A percentile compares a stretch with the other conserved stretches of the same genome.
Conservation (phyloP, 2,113 vertebrate genomes). For the Malurus melanocephalus region DNA sequence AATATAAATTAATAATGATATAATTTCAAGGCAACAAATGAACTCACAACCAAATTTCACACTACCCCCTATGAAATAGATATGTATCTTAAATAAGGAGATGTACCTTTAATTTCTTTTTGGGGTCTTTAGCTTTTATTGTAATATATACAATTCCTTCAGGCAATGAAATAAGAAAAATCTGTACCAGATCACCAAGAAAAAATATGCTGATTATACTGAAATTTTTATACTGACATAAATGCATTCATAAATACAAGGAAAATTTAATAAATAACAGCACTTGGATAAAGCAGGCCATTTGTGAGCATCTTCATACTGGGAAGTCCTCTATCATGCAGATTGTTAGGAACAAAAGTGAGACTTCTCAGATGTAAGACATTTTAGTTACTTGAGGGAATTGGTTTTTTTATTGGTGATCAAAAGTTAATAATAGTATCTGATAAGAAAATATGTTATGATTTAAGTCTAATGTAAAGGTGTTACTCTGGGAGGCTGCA, state of each 20-base stretch:
- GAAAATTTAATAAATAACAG: background rate
- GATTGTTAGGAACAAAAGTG: background rate
- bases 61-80: background rate
- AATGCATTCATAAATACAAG: background rate
- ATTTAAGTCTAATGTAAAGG: background rate
- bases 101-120: background rate
- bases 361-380: background rate
- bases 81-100: background rate
- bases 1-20: background rate
- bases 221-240: background rate
- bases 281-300: background rate
- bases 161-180: background rate
- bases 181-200: background rate
- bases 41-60: background rate
- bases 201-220: background rate
- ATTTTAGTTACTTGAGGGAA: background rate
- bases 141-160: background rate
- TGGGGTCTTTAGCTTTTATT: background rate
- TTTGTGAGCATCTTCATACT: background rate
- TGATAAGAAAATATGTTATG: background rate
- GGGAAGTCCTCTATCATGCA: background rate
- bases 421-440: background rate
- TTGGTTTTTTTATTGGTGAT: background rate
- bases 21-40: background rate
- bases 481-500: background rate